These are phyloP conservation scores for Cryptophagus acutangulus DNA, from an alignment of 2,888 invertebrate species.

Conservation along the genomic window DNA sequence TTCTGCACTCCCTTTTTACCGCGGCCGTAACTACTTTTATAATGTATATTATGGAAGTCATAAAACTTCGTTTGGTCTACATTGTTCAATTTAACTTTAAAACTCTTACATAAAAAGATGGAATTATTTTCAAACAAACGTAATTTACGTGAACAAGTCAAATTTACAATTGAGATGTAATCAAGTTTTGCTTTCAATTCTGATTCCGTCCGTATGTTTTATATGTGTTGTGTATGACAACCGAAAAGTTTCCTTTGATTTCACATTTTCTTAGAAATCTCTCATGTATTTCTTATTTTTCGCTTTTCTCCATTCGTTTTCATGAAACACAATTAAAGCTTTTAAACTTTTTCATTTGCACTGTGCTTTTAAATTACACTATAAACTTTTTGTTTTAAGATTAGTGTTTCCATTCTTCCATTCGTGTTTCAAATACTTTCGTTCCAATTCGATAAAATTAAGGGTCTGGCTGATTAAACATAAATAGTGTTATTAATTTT, in stretches of 20 bases:
- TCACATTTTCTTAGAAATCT: not conserved
- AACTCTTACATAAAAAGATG: constrained; percentile 24
- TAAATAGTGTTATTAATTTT: too few species aligned
- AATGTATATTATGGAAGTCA: constrained; percentile 42
- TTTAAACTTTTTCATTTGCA: not conserved
- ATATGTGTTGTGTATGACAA: not conserved
- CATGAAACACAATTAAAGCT: not conserved
- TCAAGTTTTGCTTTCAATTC: constrained; percentile 16
- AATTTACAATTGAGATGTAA: constrained; percentile 23
- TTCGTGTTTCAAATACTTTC: too few species aligned
- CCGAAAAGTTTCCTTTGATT: constrained; percentile 1
- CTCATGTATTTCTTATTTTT: not conserved
- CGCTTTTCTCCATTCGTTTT: not conserved
- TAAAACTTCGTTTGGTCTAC: constrained; percentile 45
- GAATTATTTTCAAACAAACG: constrained; percentile 19
- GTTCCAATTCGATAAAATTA: too few species aligned
- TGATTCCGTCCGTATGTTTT: too few species aligned
- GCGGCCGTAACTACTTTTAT: constrained; percentile 42
- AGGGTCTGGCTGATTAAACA: too few species aligned
- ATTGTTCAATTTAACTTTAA: constrained; percentile 45
- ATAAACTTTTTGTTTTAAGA: too few species aligned
- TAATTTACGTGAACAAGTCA: constrained; percentile 13
- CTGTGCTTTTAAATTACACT: too few species aligned
- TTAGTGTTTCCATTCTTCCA: too few species aligned
- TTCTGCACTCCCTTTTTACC: constrained; percentile 34